These are phyloP conservation scores for Saxicola maurus DNA, from an alignment of 2,797 vertebrate genomes.

Conservation along the genomic window DNA sequence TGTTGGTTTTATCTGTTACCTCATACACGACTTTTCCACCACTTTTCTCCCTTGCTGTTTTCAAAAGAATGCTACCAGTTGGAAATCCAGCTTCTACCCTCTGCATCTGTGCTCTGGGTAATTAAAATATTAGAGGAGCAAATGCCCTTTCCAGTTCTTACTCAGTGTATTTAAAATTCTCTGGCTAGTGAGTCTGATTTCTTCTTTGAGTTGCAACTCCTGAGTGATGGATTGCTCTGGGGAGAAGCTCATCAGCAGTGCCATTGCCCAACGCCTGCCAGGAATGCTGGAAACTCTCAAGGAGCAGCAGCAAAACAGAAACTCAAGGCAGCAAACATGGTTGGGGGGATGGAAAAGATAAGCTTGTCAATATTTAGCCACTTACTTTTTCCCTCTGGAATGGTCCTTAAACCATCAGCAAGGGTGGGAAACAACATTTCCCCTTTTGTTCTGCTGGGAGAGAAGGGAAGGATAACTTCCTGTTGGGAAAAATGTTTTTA, in stretches of 20 bases:
- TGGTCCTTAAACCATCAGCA: not conserved
- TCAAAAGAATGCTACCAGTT: not conserved
- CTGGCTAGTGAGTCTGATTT: not conserved
- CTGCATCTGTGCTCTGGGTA: not conserved
- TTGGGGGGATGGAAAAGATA: not conserved
- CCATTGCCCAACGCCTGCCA: not conserved
- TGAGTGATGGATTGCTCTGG: slow-evolving; percentile 10
- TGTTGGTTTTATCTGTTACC: not conserved
- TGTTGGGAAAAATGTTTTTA: not conserved
- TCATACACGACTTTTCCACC: not conserved
- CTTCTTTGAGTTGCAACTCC: not conserved
- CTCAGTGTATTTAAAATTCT: not conserved
- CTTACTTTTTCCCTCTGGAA: not conserved
- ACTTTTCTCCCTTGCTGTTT: not conserved
- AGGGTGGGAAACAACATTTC: not conserved
- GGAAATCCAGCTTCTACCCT: not conserved
- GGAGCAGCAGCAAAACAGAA: slow-evolving; percentile 1
- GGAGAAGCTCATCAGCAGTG: not conserved
- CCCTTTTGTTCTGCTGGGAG: not conserved
- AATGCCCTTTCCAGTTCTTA: not conserved
- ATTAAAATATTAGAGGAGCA: not conserved
- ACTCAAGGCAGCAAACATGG: not conserved
- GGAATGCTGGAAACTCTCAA: slow-evolving; percentile 17
- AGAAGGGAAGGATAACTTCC: not conserved
- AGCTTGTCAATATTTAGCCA: not conserved